Percentiles rank a stretch among this genome's conserved stretches.
phyloP scores from a whole-genome alignment of 2,113 vertebrate genomes.

The Piaya cayana region DNA sequence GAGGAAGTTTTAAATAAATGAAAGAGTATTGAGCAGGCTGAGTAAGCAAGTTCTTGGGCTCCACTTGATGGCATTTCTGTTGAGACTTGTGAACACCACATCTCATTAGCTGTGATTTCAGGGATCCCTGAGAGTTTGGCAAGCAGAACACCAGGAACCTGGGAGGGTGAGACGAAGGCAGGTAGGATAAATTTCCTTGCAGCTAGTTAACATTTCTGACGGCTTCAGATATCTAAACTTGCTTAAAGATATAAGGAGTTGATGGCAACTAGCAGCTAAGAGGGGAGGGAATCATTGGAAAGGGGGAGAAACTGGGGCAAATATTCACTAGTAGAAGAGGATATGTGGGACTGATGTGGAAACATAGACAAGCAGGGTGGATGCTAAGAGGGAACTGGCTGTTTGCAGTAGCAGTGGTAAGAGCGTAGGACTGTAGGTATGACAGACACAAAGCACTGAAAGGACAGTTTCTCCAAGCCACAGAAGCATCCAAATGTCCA shows the following conservation, averaged over 20 bases:
- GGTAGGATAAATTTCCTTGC: neutral
- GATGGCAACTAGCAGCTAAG: neutral
- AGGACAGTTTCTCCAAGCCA: neutral
- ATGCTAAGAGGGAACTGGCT: neutral
- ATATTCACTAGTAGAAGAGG: neutral
- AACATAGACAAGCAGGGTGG: neutral
- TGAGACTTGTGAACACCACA: neutral
- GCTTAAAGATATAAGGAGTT: neutral
- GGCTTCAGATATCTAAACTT: neutral
- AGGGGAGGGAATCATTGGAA: neutral
- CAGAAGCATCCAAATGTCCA: neutral
- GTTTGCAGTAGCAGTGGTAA: neutral
- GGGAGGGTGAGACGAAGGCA: neutral
- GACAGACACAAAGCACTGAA: neutral
- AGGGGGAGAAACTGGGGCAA: accelerated
- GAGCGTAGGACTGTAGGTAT: neutral
- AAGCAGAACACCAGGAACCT: neutral
- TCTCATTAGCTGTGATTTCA: neutral
- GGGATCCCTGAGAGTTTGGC: neutral
- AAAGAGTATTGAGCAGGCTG: neutral
- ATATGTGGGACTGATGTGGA: neutral
- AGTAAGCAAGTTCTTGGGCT: neutral
- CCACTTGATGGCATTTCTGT: neutral
- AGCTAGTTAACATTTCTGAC: neutral
- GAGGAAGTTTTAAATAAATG: neutral